Evolutionary conservation across 2,888 invertebrate genomes (phyloP), one percentile per base, ranked within the genome.

Genomic region (Cantharis flavilabris): DNA sequence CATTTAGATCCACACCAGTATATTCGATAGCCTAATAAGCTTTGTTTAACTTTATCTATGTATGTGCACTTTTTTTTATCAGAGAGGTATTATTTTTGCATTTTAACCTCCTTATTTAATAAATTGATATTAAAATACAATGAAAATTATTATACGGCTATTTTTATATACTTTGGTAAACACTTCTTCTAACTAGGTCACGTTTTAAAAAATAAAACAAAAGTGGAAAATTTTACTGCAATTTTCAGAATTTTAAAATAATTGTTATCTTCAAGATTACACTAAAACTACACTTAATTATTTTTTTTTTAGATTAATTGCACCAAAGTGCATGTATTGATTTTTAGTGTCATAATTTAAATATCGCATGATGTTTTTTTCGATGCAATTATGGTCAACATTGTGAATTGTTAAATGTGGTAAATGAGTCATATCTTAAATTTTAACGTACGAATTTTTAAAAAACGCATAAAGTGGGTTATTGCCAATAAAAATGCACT

Each of bases 401-500:
- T n/a, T n/a, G 49, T 49, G 49, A n/a, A 49, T 49, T 49, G 49
- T 49, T n/a, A 49, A 49, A 49, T n/a, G 49, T 49, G 26, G 26
- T 11, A 67, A 67, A 67, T 67, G 65, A 67, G 20, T 67, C 65
- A 67, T 23, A 26, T 23, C 26, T 67, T 67, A 67, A 67, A 67
- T 23, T 67, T 67, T 18, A 64, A 23, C 20, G n/a, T 67, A 67
- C 18, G 26, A 67, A 67, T 20, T 20, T 64, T 67, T 23, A 23
- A 16, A 67, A 67, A 67, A 20, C 26, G 26, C 18, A 67, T 67
- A 67, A 67, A 67, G 63, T 74, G 71, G 77, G 72, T 77, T 75
- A 73, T 75, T 79, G 75, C 75, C 76, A 79, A 79, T 79, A 77
- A 79, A 78, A 76, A 75, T 71, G 75, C 71, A 78, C 10, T 62